Percentiles rank a stretch among this genome's conserved stretches.
phyloP scores from a whole-genome alignment of 2,113 vertebrate species.

The Eulacestoma nigropectus region DNA sequence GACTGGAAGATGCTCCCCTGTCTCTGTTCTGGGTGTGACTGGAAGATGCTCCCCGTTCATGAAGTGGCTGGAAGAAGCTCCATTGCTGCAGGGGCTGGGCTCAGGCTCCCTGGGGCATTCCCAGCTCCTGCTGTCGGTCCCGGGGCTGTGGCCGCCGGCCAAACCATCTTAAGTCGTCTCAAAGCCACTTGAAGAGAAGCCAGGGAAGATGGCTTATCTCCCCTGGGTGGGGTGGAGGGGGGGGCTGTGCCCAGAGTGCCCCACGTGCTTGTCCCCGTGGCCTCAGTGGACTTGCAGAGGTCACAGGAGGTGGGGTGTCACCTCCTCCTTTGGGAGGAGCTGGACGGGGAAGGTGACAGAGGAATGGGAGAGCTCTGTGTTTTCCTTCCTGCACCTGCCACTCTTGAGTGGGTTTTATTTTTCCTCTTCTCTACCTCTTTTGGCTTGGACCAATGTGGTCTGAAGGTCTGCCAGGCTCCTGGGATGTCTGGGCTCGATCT shows the following conservation, averaged over 20 bases:
- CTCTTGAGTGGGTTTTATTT: not conserved
- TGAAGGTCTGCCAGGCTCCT: not conserved
- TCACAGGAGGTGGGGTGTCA: not conserved
- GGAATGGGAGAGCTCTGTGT: not conserved
- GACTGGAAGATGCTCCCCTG: not conserved
- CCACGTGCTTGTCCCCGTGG: not conserved
- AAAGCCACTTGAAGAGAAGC: not conserved
- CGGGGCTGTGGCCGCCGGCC: not conserved
- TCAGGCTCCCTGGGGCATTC: not conserved
- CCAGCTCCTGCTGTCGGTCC: not conserved
- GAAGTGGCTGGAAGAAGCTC: not conserved
- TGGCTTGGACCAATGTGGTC: not conserved
- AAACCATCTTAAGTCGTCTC: not conserved
- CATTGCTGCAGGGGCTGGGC: not conserved
- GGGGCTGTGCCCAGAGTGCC: not conserved
- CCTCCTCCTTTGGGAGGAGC: not conserved
- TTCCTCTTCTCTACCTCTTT: not conserved
- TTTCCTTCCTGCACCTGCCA: not conserved
- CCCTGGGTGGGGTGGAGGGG: not conserved
- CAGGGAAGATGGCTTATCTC: not conserved
- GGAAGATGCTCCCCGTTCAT: not conserved
- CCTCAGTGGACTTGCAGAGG: not conserved
- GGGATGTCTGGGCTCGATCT: not conserved
- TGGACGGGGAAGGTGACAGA: rapidly evolving
- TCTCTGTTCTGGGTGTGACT: not conserved